Percentiles rank a stretch among this genome's conserved stretches.
phyloP scores from a whole-genome alignment of 2,797 vertebrate species.

The Thunnus albacares region DNA sequence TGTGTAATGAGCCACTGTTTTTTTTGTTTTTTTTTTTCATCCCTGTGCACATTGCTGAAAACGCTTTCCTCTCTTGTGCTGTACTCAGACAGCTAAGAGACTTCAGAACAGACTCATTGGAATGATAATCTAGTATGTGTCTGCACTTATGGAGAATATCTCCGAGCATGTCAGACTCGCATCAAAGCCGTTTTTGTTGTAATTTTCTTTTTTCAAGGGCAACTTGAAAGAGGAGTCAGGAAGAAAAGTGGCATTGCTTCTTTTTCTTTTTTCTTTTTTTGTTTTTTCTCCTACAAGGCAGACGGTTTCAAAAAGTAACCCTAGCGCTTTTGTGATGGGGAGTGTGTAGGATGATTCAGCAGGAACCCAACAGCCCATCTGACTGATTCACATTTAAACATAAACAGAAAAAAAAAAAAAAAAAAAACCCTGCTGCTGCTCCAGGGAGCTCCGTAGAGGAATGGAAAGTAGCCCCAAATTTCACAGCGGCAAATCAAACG shows the following conservation, averaged over 20 bases:
- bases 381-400: constrained; percentile 75
- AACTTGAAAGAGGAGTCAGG: constrained; percentile 74
- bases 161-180: constrained; percentile 63
- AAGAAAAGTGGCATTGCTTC: constrained; percentile 58
- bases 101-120: constrained; percentile 59
- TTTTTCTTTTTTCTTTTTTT: constrained; percentile 31
- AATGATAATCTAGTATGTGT: constrained; percentile 63
- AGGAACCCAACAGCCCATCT: constrained; percentile 63
- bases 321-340: constrained; percentile 40
- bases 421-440: constrained; percentile 49
- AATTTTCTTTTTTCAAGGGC: constrained; percentile 77
- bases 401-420: constrained; percentile 70
- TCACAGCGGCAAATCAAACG: constrained; percentile 70
- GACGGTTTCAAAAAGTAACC: constrained; percentile 59
- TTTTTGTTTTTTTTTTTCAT: not conserved
- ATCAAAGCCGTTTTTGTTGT: constrained; percentile 71
- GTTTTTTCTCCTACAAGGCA: constrained; percentile 61
- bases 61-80: constrained; percentile 5
- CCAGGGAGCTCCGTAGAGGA: constrained; percentile 52
- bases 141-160: constrained; percentile 67
- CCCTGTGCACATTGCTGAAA: not conserved
- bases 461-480: constrained; percentile 68
- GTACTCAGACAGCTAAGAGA: constrained; percentile 38
- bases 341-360: constrained; percentile 70
- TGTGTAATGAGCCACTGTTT: constrained; percentile 66